phyloP scores from a whole-genome alignment of 2,797 vertebrate genomes.

The Eidolon dupreanum region DNA sequence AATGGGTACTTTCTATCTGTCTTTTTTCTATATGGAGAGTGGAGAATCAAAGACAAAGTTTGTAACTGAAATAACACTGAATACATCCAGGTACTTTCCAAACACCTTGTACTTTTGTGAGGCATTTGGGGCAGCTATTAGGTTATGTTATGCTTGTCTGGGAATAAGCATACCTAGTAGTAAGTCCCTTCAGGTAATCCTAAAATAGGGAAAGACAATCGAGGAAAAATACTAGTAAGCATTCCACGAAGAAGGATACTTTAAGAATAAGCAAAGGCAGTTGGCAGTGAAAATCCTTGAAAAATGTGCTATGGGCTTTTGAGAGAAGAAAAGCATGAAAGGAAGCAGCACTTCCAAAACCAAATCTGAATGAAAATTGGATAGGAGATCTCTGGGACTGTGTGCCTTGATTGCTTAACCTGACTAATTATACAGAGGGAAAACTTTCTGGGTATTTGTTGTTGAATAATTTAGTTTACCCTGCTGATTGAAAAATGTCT shows the following conservation, averaged over 20 bases:
- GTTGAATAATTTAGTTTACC: constrained; percentile 69
- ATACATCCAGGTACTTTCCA: background rate
- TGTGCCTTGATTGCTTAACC: constrained; percentile 41
- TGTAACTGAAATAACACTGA: constrained; percentile 1
- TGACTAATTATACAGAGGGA: background rate
- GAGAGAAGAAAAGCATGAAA: constrained; percentile 20
- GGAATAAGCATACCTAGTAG: background rate
- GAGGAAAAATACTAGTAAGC: constrained; percentile 35
- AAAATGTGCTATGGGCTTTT: constrained; percentile 67
- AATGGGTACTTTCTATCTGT: background rate
- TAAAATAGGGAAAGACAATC: constrained; percentile 11
- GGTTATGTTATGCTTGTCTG: background rate
- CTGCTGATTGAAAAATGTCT: constrained; percentile 65
- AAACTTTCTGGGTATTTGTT: constrained; percentile 19
- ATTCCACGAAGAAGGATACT: background rate
- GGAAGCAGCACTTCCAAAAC: constrained; percentile 23
- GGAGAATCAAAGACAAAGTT: background rate
- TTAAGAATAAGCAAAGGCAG: constrained; percentile 18
- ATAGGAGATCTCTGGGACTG: constrained; percentile 10
- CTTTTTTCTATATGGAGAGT: background rate
- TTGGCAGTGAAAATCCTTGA: constrained; percentile 64
- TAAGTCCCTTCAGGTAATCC: background rate
- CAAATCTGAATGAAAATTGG: constrained; percentile 54
- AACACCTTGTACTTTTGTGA: background rate
- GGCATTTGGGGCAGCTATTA: background rate